Base-by-base conservation (phyloP, 2,797 vertebrate genomes). In the Eulemur albifrons region DNA sequence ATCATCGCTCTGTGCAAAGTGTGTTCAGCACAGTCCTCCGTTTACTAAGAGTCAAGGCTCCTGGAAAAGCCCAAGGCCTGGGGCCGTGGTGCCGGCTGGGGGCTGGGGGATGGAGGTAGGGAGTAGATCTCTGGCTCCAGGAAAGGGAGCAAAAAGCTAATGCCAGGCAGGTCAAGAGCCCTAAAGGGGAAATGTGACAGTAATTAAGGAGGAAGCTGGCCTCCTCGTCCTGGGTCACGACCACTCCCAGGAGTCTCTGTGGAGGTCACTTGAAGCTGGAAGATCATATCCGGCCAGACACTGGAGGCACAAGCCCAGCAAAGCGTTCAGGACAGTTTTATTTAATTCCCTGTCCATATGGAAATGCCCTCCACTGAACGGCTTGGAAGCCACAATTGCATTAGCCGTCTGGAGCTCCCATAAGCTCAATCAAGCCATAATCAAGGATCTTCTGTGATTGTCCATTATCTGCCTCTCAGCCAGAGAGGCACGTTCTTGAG, bases 381-480 rank as follows among this genome's bases (percentile, higher is more conserved):
- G 57, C 88, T 97, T 94, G 96, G 98, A 98, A 98, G 98, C 97
- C 98, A 98, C 98, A 98, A 98, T 98, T 98, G 98, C 98, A 98
- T 94, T 92, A 95, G 96, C 97, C 40, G 97, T 98, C 96, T 85
- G 92, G 93, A 98, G 97, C 97, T 98, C 98, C 97, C 97, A 97
- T 95, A 97, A 98, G 98, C 97, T 98, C 98, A 98, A 98, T 98
- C 98, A 98, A 98, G 97, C 93, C 97, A 98, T 97, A 98, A 98
- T 98, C 98, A 98, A 98, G 97, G 97, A 98, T 98, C 97, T 98
- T 98, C 98, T 73, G 93, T 98, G 98, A 98, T 98, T 98, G 98
- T 98, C 98, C 98, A 98, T 98, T 98, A 98, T 98, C 96, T 98
- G 97, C 98, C 97, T 94, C 98, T 98, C 98, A 98, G 98, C 90